These are phyloP conservation scores for Laterallus jamaicensis DNA, from an alignment of 2,113 vertebrate species.

Conservation along the genomic window DNA sequence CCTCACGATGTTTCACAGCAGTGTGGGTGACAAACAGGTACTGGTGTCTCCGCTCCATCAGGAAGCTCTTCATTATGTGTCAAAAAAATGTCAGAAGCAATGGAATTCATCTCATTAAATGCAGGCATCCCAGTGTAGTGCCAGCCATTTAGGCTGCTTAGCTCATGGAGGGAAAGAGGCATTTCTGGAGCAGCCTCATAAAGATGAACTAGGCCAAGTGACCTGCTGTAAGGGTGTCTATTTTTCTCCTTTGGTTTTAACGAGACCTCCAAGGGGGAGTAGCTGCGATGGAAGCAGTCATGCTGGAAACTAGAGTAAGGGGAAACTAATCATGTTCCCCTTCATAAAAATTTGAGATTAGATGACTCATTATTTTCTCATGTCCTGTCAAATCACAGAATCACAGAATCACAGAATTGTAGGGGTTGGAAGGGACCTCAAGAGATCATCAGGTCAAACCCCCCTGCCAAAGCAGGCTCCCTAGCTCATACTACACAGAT, in stretches of 20 bases:
- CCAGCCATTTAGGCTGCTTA: background rate
- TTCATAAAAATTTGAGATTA: background rate
- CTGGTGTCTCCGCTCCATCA: background rate
- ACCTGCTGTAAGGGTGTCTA: background rate
- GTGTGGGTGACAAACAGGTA: constrained; percentile 18
- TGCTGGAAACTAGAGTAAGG: background rate
- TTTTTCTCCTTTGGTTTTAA: background rate
- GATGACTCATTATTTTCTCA: background rate
- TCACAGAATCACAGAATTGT: too few species aligned
- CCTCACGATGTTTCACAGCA: background rate
- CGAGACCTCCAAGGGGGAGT: background rate
- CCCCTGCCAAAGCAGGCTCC: too few species aligned
- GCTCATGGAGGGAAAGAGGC: background rate
- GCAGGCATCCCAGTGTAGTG: background rate
- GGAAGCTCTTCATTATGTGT: background rate
- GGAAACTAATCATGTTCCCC: background rate
- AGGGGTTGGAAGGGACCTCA: too few species aligned
- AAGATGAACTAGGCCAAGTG: background rate
- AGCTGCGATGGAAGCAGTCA: background rate
- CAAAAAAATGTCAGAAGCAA: background rate
- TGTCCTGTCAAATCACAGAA: background rate
- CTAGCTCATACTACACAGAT: too few species aligned
- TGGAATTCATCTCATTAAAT: background rate
- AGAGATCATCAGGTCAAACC: too few species aligned
- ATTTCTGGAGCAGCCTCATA: background rate